Evolutionary conservation across 2,888 invertebrate genomes (phyloP).

Genomic region (Chrysolina oricalcia): DNA sequence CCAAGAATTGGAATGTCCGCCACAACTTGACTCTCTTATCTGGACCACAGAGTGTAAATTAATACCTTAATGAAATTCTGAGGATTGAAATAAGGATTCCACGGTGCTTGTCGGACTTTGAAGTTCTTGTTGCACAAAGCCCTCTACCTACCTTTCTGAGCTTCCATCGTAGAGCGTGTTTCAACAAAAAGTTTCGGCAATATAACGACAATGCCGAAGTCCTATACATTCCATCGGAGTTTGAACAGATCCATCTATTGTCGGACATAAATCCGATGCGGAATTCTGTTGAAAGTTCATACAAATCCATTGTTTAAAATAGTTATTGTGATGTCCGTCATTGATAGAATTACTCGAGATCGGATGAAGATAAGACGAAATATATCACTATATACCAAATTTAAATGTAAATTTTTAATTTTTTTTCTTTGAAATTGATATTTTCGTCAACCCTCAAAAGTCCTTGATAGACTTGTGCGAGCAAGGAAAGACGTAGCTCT

Average conservation of each 20-base stretch:
- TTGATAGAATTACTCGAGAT: no score
- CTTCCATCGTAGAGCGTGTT: conserved; percentile 33
- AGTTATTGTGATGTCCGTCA: no score
- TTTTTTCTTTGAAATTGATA: no score
- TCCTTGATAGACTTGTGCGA: no score
- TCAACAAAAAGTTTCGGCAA: conserved; percentile 39
- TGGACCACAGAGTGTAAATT: background rate
- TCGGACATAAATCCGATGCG: background rate
- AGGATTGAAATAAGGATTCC: conserved; percentile 64
- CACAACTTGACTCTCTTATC: background rate
- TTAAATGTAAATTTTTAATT: no score
- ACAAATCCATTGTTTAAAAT: no score
- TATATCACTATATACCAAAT: no score
- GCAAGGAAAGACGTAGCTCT: no score
- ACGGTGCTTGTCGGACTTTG: conserved; percentile 60
- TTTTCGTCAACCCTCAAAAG: no score
- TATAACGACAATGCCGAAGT: conserved; percentile 56
- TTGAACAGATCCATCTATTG: conserved; percentile 46
- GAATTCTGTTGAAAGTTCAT: background rate
- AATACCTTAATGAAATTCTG: conserved; percentile 60
- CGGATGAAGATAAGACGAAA: no score
- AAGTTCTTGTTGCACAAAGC: conserved; percentile 62
- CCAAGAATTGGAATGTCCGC: background rate
- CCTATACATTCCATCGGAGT: conserved; percentile 51
- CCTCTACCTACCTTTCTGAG: conserved; percentile 54